Base-by-base conservation (phyloP, 2,888 invertebrate species). In the Blastobasis lacticolella region DNA sequence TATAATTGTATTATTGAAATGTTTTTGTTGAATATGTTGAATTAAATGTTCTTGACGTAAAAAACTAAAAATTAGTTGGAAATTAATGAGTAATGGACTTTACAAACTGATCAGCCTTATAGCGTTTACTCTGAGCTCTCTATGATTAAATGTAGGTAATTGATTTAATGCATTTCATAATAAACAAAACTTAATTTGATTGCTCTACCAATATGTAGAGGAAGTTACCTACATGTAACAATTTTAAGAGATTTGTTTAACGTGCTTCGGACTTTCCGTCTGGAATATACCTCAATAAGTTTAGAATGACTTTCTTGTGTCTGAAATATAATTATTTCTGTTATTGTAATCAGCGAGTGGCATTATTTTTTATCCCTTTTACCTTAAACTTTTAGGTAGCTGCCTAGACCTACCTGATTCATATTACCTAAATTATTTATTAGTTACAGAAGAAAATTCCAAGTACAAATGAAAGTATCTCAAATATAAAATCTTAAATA, bases 251-350 rank as follows among this genome's bases (percentile, higher is more conserved):
- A 70, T 69, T 69, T 69, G 71, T 73, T 75, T 64, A 72, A 73
- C 66, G 76, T 81, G 78, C 75, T 77, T 71, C 63, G 78, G 76
- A 77, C 75, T 76, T 70, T 78, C 76, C 81, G 81, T 81, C 84
- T 83, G 77, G 80, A 71, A 78, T 79, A 76, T 87, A 87, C 86
- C 86, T 86, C 86, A 87, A 78, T 84, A 84, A 78, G 78, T 82
- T 83, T 81, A 83, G 75, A 78, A 77, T 77, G 75, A 79, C 78
- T 82, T 80, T 75, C 80, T 81, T 78, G 79, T 82, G 78, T 84
- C 77, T 81, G 71, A 76, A 78, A 83, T 81, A 84, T 68, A 66
- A 49, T 52, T 81, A 80, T 77, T 80, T 75, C 73, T 73, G 80
- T 79, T 78, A 76, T 75, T 78, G 76, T 76, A 77, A 75, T 64